Base-by-base conservation (phyloP, 2,113 vertebrate genomes). In the Trachemys scripta region DNA sequence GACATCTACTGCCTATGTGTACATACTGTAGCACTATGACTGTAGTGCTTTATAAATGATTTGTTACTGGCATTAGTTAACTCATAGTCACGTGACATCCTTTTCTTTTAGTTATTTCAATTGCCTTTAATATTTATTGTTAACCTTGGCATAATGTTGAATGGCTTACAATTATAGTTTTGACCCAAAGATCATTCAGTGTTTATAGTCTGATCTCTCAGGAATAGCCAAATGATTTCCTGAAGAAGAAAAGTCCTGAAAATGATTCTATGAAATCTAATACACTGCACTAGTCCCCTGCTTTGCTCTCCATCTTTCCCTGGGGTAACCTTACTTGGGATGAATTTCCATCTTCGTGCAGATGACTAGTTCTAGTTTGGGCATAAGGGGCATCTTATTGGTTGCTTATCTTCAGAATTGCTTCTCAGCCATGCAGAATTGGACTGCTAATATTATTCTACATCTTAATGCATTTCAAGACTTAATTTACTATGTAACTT, bases 401-500 rank as follows among this genome's bases (percentile, higher is more conserved):
- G 76, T 69, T 88, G 76, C 47, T 65, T 17, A 35, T 84, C 89
- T 88, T 92, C 45, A 90, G 72, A 89, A 86, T 85, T 95, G 19
- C 80, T 97, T 96, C 91, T 38, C 95, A 96, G 79, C 42, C 53
- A 56, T 2, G 4, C 90, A 89, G 19, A 87, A 90, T 51, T 96
- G 7, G 82, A 83, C 91, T 91, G 72, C 45, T 95, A 96, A 94
- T 1, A 1, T 69, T 87, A n/a, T 84, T 91, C 94, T 97, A 84
- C 85, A 97, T 97, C 96, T 97, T 96, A 95, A 91, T 88, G 84
- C 50, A 7, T 92, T 87, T 93, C n/a, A 94, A 90, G 93, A 75
- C 59, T 93, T 90, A 65, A 94, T 94, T 98, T 96, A 49, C 86
- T 90, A 20, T 54, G 79, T 35, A 69, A 54, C 24, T n/a, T 31